Percentiles rank a stretch among this genome's conserved stretches.
Conservation (phyloP, 2,797 vertebrate genomes). For the Lacerta viridis region DNA sequence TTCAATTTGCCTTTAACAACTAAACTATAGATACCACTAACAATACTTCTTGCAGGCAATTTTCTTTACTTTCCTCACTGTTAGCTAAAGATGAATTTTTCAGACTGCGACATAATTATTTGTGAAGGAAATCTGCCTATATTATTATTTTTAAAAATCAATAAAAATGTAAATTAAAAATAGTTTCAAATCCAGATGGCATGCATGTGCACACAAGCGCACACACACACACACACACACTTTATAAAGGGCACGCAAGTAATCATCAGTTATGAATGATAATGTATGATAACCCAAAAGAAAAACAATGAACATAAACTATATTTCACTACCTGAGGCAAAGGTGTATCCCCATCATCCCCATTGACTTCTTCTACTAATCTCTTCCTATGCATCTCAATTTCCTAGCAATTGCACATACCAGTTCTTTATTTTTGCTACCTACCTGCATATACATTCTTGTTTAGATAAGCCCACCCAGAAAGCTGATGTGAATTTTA, state of each 20-base stretch:
- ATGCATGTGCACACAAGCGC: no score
- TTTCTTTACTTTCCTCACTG: not conserved
- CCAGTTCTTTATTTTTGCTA: no score
- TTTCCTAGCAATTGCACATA: not conserved
- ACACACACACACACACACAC: not conserved
- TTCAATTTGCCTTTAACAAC: constrained; percentile 61
- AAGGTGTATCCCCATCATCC: not conserved
- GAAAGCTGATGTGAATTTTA: no score
- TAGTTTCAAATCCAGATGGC: not conserved
- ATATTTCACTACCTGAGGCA: not conserved
- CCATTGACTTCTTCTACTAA: no score
- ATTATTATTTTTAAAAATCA: not conserved
- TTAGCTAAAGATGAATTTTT: constrained; percentile 43
- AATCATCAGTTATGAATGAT: constrained; percentile 4
- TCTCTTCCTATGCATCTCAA: not conserved
- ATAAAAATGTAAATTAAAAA: constrained; percentile 24
- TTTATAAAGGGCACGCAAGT: not conserved
- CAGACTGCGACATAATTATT: constrained; percentile 9
- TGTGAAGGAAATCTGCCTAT: not conserved
- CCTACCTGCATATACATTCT: no score
- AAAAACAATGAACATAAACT: not conserved
- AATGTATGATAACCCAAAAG: not conserved
- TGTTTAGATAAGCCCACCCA: no score
- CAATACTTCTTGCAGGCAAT: constrained; percentile 38
- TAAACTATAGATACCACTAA: constrained; percentile 50